Percentiles rank a stretch among this genome's conserved stretches.
phyloP scores from a whole-genome alignment of 2,888 invertebrate genomes.

The Lasioglossum malachurum region DNA sequence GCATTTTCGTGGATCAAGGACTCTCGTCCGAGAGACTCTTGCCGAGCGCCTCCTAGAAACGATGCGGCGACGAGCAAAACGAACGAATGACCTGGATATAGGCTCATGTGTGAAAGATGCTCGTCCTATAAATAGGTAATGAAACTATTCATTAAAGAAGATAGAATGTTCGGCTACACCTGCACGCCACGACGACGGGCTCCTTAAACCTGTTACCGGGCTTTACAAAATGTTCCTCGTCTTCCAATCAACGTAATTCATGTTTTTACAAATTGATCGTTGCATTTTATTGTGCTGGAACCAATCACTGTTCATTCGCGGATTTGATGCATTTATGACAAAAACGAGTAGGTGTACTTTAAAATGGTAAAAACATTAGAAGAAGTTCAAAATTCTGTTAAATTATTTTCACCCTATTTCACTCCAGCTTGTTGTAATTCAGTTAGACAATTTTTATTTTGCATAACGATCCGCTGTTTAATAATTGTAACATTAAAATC shows the following conservation, averaged over 20 bases:
- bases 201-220: not conserved
- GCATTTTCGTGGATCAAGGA: slow-evolving; percentile 22
- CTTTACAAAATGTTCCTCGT: not conserved
- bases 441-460: too few species aligned
- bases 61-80: slow-evolving; percentile 47
- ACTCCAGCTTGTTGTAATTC: too few species aligned
- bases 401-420: too few species aligned
- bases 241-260: not conserved
- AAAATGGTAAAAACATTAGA: too few species aligned
- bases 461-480: too few species aligned
- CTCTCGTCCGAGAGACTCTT: not conserved
- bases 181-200: not conserved
- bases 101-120: slow-evolving; percentile 58
- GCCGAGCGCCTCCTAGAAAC: slow-evolving; percentile 26
- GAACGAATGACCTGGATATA: slow-evolving; percentile 66
- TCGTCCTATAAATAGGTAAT: slow-evolving; percentile 56
- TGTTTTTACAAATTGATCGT: too few species aligned
- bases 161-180: slow-evolving; percentile 9
- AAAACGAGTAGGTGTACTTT: too few species aligned
- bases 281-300: too few species aligned
- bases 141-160: slow-evolving; percentile 62
- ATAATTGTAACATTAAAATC: too few species aligned
- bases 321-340: too few species aligned
- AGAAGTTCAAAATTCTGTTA: too few species aligned
- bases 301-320: too few species aligned